A percentile compares a stretch with the other conserved stretches of the same genome.
phyloP scores from a whole-genome alignment of 2,888 invertebrate genomes.

The Brenthis hecate region DNA sequence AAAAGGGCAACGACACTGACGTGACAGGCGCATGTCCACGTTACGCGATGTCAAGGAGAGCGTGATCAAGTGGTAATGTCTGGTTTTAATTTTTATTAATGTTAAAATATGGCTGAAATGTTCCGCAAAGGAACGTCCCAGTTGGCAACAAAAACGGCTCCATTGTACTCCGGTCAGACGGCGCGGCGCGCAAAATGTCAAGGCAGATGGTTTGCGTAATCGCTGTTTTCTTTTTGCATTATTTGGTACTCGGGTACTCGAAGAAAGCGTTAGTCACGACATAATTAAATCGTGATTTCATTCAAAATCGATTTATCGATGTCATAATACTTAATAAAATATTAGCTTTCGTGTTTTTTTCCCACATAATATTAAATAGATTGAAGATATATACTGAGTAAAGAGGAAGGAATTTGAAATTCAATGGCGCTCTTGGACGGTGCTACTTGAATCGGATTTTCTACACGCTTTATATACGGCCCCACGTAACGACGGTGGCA shows the following conservation, averaged over 20 bases:
- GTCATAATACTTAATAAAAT: neutral
- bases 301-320: slow-evolving; percentile 5
- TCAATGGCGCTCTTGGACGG: slow-evolving; percentile 34
- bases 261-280: slow-evolving; percentile 25
- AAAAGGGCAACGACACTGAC: slow-evolving; percentile 61
- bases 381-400: slow-evolving; percentile 19
- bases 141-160: slow-evolving; percentile 52
- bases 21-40: slow-evolving; percentile 45
- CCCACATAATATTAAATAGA: slow-evolving; percentile 28
- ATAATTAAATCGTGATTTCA: slow-evolving; percentile 18
- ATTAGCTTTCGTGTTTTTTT: neutral
- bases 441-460: slow-evolving; percentile 32
- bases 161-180: slow-evolving; percentile 56
- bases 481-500: slow-evolving; percentile 17
- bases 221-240: slow-evolving; percentile 31
- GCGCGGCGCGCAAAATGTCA: slow-evolving; percentile 73
- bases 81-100: slow-evolving; percentile 36
- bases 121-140: slow-evolving; percentile 46
- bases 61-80: slow-evolving; percentile 61
- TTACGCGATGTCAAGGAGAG: slow-evolving; percentile 58
- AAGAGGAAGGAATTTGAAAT: slow-evolving; percentile 37
- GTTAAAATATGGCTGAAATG: slow-evolving; percentile 34
- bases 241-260: slow-evolving; percentile 16
- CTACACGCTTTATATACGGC: slow-evolving; percentile 27
- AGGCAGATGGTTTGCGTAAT: slow-evolving; percentile 47